These are phyloP conservation scores for Drosophila santomea DNA, from an alignment of 1,140 invertebrate species.

Conservation along the genomic window DNA sequence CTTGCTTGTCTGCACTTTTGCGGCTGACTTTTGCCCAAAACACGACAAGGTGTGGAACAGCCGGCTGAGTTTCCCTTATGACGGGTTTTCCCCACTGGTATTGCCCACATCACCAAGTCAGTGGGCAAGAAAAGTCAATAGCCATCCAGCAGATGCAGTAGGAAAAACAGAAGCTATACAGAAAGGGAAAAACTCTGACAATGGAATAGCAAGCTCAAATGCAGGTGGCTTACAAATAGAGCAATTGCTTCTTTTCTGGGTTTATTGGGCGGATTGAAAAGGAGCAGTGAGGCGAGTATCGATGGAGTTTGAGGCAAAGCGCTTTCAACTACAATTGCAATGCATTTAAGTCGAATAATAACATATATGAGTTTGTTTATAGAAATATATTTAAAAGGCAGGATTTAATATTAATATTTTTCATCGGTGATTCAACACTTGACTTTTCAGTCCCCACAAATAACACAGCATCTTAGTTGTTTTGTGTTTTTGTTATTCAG, in stretches of 20 bases:
- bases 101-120: slow-evolving; percentile 42
- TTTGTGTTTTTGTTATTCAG: too few relatives aligned
- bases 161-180: background rate
- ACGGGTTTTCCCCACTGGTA: background rate
- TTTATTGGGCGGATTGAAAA: slow-evolving; percentile 14
- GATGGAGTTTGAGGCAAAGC: background rate
- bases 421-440: background rate
- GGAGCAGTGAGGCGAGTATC: background rate
- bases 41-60: slow-evolving; percentile 1
- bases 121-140: slow-evolving; percentile 34
- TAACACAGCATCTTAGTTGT: slow-evolving; percentile 13
- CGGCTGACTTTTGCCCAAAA: slow-evolving; percentile 42
- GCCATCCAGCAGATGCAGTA: background rate
- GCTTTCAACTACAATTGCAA: background rate
- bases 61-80: slow-evolving; percentile 8
- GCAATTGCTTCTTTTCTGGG: slow-evolving; percentile 15
- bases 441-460: slow-evolving; percentile 18
- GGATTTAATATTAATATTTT: background rate
- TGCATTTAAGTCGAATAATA: background rate
- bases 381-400: background rate
- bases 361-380: too few relatives aligned
- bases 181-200: background rate
- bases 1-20: slow-evolving; percentile 48
- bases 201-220: slow-evolving; percentile 5
- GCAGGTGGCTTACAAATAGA: slow-evolving; percentile 35